Base-by-base conservation (phyloP, 1,140 invertebrate species). In the Melipona quadrifasciata region DNA sequence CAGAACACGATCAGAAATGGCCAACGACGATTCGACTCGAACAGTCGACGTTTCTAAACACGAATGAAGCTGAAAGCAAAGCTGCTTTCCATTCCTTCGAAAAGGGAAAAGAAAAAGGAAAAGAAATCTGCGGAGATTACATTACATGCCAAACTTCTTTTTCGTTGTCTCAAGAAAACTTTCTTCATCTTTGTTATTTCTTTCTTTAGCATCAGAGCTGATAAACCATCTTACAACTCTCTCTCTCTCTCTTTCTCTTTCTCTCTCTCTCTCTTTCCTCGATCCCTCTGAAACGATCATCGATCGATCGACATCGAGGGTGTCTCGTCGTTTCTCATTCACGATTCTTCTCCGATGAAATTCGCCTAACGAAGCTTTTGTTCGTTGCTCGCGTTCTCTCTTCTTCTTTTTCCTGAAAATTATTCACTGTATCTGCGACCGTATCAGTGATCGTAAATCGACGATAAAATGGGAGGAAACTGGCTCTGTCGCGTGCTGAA, bases 221-320 rank as follows among this genome's bases (percentile, higher is more conserved):
- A 27, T 5, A 21, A n/a, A 39, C 19, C 31, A 19, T 67, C 34
- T 8, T 39, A 39, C 0, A 47, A 17, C 6, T 27, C 51, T 31
- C 31, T 31, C 2, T 31, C 31, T 31, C 31, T 31, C 31, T 31
- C 31, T 31, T 2, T 31, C 31, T 31, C 31, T 31, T 2, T 31
- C 31, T 31, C 31, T 31, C 31, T 31, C 31, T 31, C 31, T 31
- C 31, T 31, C 31, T 21, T 16, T 1, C 21, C 21, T 21, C 10
- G 19, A 31, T 51, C n/a, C 68, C 57, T 51, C 19, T 64, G 68
- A 73, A 53, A 47, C 53, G 55, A 51, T 64, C 70, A 55, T 73
- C 57, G 39, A 74, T 34, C 80, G 57, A 75, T 82, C 80, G 80
- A 55, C 34, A 24, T 8, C 2, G 16, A 27, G 27, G 51, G 27